These are phyloP conservation scores for Pollimyrus isidori DNA, from an alignment of 2,113 vertebrate species.

Conservation along the genomic window DNA sequence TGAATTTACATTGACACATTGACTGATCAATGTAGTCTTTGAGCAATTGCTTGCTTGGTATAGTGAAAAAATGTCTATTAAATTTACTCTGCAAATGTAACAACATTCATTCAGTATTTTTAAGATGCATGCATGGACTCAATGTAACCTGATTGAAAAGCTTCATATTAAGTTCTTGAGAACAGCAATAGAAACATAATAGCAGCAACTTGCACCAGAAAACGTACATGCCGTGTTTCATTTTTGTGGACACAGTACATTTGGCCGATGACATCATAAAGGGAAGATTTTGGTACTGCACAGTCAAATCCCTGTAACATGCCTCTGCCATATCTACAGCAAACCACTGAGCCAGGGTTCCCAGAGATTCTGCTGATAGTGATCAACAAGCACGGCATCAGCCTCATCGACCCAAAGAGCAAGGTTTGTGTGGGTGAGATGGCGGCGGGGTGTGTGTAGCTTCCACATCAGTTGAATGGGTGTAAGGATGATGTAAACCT, in stretches of 20 bases:
- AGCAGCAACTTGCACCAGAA: neutral
- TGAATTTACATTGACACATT: neutral
- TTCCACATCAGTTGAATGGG: neutral
- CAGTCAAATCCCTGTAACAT: neutral
- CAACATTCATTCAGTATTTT: neutral
- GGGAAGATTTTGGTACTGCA: neutral
- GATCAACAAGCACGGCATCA: slow-evolving; percentile 94
- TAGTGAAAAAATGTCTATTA: neutral
- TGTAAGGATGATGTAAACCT: neutral
- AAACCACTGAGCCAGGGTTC: slow-evolving; percentile 96
- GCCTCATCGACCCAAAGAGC: slow-evolving; percentile 87
- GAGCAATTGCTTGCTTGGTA: neutral
- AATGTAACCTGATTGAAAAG: neutral
- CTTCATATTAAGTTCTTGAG: neutral
- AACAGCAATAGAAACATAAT: neutral
- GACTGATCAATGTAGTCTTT: neutral
- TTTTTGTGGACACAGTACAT: neutral
- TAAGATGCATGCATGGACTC: neutral
- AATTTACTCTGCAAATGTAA: neutral
- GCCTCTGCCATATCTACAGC: slow-evolving; percentile 55
- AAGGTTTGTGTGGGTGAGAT: slow-evolving; percentile 64
- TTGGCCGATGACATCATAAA: neutral
- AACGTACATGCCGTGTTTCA: neutral
- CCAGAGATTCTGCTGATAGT: slow-evolving; percentile 92
- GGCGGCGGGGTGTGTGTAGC: neutral